Evolutionary conservation across 2,113 vertebrate genomes (phyloP).

Genomic region (Oncorhynchus masou): DNA sequence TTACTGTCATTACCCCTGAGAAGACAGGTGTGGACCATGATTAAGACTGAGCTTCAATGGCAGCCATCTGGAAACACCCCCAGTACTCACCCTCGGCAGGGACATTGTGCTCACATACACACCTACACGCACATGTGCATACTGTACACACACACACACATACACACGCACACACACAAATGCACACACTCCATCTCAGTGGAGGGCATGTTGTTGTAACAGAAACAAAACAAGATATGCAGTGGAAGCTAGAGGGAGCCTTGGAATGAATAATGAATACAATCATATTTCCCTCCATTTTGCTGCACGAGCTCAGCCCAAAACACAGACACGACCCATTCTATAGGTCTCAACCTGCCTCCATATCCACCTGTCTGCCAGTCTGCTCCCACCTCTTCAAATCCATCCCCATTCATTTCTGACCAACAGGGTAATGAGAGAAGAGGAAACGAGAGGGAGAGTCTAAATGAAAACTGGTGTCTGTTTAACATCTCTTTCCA

Average conservation of each 20-base stretch:
- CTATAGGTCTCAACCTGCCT: not conserved
- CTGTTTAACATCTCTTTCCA: not conserved
- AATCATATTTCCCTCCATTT: not conserved
- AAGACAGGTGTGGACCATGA: constrained; percentile 68
- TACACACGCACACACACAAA: no score
- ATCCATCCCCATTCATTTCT: not conserved
- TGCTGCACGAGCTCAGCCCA: not conserved
- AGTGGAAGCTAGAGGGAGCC: not conserved
- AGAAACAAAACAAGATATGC: not conserved
- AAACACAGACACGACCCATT: not conserved
- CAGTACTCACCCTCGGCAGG: not conserved
- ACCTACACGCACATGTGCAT: not conserved
- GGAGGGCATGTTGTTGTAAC: not conserved
- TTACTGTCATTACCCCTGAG: constrained; percentile 57
- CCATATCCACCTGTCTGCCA: no score
- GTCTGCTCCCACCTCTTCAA: not conserved
- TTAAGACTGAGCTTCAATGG: constrained; percentile 65
- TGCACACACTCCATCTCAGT: constrained; percentile 16
- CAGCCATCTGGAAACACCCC: constrained; percentile 69
- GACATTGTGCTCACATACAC: not conserved
- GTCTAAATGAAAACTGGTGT: not conserved
- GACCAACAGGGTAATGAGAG: not conserved
- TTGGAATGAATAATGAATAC: constrained; percentile 3
- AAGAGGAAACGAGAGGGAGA: not conserved
- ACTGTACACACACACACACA: no score